A percentile compares a stretch with the other conserved stretches of the same genome.
phyloP scores from a whole-genome alignment of 2,797 vertebrate genomes.

The Xerus rutilus region DNA sequence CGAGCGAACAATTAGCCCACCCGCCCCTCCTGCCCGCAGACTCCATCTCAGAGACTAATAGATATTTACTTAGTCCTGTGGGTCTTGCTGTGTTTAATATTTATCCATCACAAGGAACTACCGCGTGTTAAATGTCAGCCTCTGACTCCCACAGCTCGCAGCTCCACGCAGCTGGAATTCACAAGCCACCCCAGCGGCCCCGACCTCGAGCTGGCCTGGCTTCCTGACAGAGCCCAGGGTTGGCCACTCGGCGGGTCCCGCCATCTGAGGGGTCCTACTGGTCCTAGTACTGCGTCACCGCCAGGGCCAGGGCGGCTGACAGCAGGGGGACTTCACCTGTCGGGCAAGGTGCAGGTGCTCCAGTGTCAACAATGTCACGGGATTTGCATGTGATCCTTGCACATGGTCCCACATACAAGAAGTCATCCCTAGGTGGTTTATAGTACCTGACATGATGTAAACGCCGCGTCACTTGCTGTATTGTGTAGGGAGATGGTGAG shows the following conservation, averaged over 20 bases:
- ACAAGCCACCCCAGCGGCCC: no score
- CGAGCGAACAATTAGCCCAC: slow-evolving; percentile 51
- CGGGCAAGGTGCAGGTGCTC: neutral
- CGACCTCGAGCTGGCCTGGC: no score
- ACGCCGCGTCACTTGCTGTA: neutral
- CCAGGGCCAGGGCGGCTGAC: neutral
- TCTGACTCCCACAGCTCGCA: neutral
- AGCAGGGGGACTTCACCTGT: fast-evolving
- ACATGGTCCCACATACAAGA: neutral
- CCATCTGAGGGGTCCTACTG: neutral
- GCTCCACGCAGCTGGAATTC: neutral
- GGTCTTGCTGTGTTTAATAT: slow-evolving; percentile 68
- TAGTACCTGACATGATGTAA: no score
- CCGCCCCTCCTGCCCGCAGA: slow-evolving; percentile 30
- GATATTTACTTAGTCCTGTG: slow-evolving; percentile 73
- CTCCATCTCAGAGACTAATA: slow-evolving; percentile 63
- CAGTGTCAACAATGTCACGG: fast-evolving
- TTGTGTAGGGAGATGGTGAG: neutral
- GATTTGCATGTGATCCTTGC: neutral
- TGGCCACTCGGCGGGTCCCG: neutral
- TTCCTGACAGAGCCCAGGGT: neutral
- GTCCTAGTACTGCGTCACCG: neutral
- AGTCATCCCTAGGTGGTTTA: no score
- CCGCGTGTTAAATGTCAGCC: slow-evolving; percentile 62
- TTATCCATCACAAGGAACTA: slow-evolving; percentile 63